Evolutionary conservation across 37 sponge, comb jelly and placozoan species (phyloP).

Genomic region (Diacarnus erythraeanus): DNA sequence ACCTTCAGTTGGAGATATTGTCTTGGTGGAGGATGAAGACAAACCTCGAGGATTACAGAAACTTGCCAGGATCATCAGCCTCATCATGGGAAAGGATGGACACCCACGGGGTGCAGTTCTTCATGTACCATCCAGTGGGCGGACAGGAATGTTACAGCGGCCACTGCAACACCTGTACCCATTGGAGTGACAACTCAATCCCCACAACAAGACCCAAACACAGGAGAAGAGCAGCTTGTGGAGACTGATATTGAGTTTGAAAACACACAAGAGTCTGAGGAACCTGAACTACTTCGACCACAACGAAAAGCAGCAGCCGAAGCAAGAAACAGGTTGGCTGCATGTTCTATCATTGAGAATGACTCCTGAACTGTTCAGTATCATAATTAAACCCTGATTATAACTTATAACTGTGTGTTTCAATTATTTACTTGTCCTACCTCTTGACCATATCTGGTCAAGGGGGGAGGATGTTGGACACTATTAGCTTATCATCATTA

Average conservation of each 20-base stretch:
- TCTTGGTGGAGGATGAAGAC: conserved; percentile 11
- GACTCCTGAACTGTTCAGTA: too few species aligned
- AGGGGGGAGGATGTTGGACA: too few species aligned
- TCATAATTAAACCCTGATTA: too few species aligned
- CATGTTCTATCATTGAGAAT: too few species aligned
- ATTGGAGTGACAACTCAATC: too few species aligned
- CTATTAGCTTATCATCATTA: too few species aligned
- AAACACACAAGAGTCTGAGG: not conserved
- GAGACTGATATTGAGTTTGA: not conserved
- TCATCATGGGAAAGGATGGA: conserved; percentile 21
- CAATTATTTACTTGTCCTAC: too few species aligned
- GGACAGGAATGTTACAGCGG: too few species aligned
- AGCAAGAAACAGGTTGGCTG: not conserved
- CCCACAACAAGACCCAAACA: too few species aligned
- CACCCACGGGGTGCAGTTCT: not conserved
- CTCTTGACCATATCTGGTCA: too few species aligned
- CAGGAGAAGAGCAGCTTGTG: not conserved
- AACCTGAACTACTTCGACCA: not conserved
- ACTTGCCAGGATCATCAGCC: not conserved
- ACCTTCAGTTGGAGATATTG: conserved; percentile 20
- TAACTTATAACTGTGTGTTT: too few species aligned
- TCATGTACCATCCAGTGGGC: too few species aligned
- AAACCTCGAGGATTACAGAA: conserved; percentile 8
- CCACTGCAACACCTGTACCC: conserved; percentile 49
- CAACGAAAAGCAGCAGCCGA: not conserved